Conservation (phyloP, 2,888 invertebrate genomes). For the Andrena flavipes region DNA sequence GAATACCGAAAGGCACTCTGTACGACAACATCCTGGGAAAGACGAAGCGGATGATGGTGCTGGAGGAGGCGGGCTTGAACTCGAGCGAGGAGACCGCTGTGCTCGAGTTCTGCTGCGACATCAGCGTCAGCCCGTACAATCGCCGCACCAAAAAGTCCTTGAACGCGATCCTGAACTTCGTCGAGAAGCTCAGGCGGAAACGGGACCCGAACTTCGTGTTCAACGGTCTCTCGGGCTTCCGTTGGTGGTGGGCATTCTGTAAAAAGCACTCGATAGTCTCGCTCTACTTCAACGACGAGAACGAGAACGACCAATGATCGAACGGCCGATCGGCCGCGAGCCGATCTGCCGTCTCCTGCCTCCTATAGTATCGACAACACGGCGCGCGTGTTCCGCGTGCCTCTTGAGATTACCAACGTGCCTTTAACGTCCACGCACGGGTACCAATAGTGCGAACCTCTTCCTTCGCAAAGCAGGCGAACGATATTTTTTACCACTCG, state of each 20-base stretch:
- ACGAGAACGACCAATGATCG: slow-evolving; percentile 80
- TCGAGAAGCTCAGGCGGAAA: slow-evolving; percentile 87
- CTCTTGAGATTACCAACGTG: too few species aligned
- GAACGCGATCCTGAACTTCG: slow-evolving; percentile 87
- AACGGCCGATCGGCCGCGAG: not conserved
- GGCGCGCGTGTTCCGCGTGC: not conserved
- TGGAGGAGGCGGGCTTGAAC: slow-evolving; percentile 89
- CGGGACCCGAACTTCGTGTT: slow-evolving; percentile 89
- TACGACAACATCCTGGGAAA: slow-evolving; percentile 92
- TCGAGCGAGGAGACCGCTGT: slow-evolving; percentile 88
- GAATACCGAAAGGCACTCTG: slow-evolving; percentile 91
- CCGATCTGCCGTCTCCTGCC: not conserved
- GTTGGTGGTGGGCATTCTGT: slow-evolving; percentile 94
- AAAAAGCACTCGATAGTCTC: slow-evolving; percentile 92
- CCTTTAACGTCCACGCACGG: too few species aligned
- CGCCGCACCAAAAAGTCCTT: slow-evolving; percentile 90
- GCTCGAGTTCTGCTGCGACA: slow-evolving; percentile 91
- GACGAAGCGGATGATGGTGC: slow-evolving; percentile 91
- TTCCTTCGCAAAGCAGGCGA: too few species aligned
- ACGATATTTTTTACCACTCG: too few species aligned
- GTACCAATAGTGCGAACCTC: too few species aligned
- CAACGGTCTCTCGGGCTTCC: slow-evolving; percentile 89
- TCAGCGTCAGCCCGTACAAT: slow-evolving; percentile 89
- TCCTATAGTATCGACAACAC: not conserved
- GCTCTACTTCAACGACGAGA: slow-evolving; percentile 85